Conservation (phyloP, 2,797 vertebrate genomes). For the Alectoris magna region DNA sequence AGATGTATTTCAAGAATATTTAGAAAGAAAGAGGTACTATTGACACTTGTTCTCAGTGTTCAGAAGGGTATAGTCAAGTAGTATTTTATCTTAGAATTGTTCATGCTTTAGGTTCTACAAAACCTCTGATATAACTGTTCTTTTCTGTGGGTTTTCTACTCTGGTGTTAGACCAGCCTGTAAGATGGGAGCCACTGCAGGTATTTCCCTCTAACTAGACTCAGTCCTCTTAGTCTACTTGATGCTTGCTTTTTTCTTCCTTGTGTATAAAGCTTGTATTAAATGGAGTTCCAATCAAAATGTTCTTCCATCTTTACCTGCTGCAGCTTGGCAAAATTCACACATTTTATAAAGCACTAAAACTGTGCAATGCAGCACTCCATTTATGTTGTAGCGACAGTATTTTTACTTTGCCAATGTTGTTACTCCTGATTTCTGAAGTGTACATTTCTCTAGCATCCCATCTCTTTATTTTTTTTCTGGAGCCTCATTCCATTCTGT, state of each 20-base stretch:
- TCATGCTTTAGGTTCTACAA: not conserved
- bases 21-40: not conserved
- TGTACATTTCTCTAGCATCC: not conserved
- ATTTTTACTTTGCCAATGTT: not conserved
- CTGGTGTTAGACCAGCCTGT: not conserved
- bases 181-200: not conserved
- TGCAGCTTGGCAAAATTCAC: not conserved
- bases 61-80: not conserved
- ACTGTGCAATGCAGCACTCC: not conserved
- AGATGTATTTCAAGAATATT: not conserved
- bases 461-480: not conserved
- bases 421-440: not conserved
- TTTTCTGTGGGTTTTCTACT: not conserved
- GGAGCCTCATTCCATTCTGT: not conserved
- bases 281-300: not conserved
- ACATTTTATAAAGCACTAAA: not conserved
- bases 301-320: not conserved
- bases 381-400: not conserved
- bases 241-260: not conserved
- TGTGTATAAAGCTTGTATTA: not conserved
- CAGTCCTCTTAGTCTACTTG: not conserved
- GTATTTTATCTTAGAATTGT: not conserved
- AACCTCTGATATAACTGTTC: not conserved
- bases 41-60: not conserved
- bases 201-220: not conserved